A percentile compares a stretch with the other conserved stretches of the same genome.
These are phyloP conservation scores for Microchrysa polita DNA, from an alignment of 2,888 invertebrate genomes.

Conservation along the genomic window DNA sequence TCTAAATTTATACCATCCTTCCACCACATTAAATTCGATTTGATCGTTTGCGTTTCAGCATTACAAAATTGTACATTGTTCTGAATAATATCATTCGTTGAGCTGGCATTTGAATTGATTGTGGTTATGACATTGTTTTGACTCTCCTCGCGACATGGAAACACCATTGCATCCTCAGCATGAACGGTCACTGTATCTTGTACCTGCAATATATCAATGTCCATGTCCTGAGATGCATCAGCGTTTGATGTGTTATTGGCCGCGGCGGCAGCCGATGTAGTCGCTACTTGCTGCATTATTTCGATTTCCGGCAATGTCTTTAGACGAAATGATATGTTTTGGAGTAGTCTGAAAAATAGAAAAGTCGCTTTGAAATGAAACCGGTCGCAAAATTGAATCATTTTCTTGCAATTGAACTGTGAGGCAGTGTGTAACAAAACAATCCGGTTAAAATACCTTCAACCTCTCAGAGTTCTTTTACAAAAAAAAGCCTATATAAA, in stretches of 20 bases:
- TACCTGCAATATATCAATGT: conserved; percentile 70
- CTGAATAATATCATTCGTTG: conserved; percentile 45
- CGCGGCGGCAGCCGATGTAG: conserved; percentile 61
- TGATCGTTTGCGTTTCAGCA: conserved; percentile 48
- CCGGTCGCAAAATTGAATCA: too few relatives aligned
- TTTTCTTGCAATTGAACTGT: too few relatives aligned
- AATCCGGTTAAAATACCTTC: too few relatives aligned
- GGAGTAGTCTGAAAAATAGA: conserved; percentile 66
- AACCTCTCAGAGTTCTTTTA: too few relatives aligned
- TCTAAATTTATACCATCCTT: conserved; percentile 69
- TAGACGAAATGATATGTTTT: conserved; percentile 68
- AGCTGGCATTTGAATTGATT: conserved; percentile 47
- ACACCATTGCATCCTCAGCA: conserved; percentile 60
- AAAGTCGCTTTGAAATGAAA: too few relatives aligned
- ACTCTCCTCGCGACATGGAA: conserved; percentile 52
- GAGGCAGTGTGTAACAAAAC: too few relatives aligned
- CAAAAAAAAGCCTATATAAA: too few relatives aligned
- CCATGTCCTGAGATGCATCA: conserved; percentile 65
- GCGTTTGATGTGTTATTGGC: conserved; percentile 21
- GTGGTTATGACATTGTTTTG: conserved; percentile 50
- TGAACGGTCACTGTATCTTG: conserved; percentile 63
- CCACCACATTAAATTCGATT: conserved; percentile 69
- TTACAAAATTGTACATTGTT: conserved; percentile 48
- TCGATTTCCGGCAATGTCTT: conserved; percentile 69
- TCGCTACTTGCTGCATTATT: conserved; percentile 65